Evolutionary conservation across 2,797 vertebrate species (phyloP), one percentile per base, ranked within the genome.

Genomic region (Urocyon cinereoargenteus): DNA sequence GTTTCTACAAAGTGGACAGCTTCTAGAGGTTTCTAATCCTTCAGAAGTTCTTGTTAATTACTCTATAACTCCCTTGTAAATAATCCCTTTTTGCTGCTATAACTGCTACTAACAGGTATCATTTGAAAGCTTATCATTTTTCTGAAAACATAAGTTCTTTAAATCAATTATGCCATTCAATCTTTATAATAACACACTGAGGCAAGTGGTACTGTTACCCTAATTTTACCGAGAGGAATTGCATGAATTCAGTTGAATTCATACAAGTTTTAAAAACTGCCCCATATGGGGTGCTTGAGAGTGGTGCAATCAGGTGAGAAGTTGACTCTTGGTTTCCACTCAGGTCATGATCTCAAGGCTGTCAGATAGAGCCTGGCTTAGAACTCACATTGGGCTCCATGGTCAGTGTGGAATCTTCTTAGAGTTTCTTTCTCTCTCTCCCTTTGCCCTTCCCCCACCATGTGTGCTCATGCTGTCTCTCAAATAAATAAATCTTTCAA

Each of bases 21-120:
- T 75, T 78, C 62, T 21, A 6, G 31, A 51, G 3, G 10, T 3
- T 75, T 62, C 55, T 83, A 28, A 55, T 59, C 49, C 26, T 82
- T 86, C n/a, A 72, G 3, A 92, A 51, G n/a, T 6, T 91, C 53
- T 91, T 91, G 13, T 26, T 90, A 21, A 79, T 81, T 82, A 91
- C n/a, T 57, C 45, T 49, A 14, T 40, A 75, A 82, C 1, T 3
- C 61, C 53, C 31, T 86, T 31, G 26, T 55, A 70, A 31, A 31
- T 19, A 28, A 68, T 53, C n/a, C 53, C 55, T 91, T 94, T 78
- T 51, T 31, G n/a, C 26, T 34, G 11, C 26, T 90, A 78, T 18
- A 57, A n/a, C 3, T 49, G 53, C 49, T 57, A 57, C 28, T 75
- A 91, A 70, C 24, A 73, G 68, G 15, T 55, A 68, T 59, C 19